These are phyloP conservation scores for Papilio machaon DNA, from an alignment of 1,140 invertebrate genomes.

Conservation along the genomic window DNA sequence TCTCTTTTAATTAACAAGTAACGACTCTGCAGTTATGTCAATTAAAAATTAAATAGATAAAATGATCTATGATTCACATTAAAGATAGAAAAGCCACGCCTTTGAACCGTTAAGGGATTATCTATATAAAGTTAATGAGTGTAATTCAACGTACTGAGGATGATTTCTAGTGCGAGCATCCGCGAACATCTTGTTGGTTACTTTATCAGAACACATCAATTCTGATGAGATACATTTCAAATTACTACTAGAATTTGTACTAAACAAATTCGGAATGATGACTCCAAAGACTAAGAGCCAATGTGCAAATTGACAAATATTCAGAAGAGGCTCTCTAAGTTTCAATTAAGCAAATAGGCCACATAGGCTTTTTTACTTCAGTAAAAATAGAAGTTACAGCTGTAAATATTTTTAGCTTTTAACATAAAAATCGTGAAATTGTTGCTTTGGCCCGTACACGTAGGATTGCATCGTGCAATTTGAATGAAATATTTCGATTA, in stretches of 20 bases:
- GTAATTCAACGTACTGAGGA: neutral
- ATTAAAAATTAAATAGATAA: conserved; percentile 5
- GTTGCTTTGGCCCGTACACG: too few relatives aligned
- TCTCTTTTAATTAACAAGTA: too few relatives aligned
- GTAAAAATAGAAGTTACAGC: too few relatives aligned
- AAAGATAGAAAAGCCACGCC: neutral
- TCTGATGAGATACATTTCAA: neutral
- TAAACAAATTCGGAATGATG: too few relatives aligned
- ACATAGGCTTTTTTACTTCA: too few relatives aligned
- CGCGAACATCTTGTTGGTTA: neutral
- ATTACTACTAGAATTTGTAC: neutral
- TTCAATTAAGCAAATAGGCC: too few relatives aligned
- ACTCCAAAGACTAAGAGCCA: too few relatives aligned
- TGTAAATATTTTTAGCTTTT: too few relatives aligned
- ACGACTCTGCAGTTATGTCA: neutral
- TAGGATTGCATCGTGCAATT: neutral
- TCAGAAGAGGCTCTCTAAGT: too few relatives aligned
- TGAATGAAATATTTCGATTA: neutral
- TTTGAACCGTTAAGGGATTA: conserved; percentile 5
- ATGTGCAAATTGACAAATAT: too few relatives aligned
- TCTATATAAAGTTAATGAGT: conserved; percentile 1
- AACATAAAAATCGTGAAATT: too few relatives aligned
- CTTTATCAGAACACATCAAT: neutral
- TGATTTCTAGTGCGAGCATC: conserved; percentile 1
- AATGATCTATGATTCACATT: neutral